Base-by-base conservation (phyloP, 2,888 invertebrate species). In the Lymantria monacha region DNA sequence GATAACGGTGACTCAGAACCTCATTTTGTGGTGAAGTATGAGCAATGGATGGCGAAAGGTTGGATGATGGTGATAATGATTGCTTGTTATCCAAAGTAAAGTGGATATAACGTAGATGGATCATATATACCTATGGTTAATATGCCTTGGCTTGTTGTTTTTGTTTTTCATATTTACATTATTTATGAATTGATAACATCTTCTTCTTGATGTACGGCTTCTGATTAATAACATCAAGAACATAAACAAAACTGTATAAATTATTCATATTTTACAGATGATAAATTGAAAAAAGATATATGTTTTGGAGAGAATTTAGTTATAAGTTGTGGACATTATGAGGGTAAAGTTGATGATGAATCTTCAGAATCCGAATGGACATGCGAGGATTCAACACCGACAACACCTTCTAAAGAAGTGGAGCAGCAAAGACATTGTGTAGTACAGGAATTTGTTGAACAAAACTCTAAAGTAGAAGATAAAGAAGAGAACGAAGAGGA, bases 231-330 rank as follows among this genome's bases (percentile, higher is more conserved):
- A n/a, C n/a, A n/a, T n/a, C n/a, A n/a, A n/a, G n/a, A n/a, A 22
- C 5, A 3, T 22, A 22, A 22, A 22, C 22, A 22, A 22, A 22
- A 22, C 22, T 22, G 22, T 22, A 42, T 31, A 13, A 36, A 38
- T 15, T 43, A 22, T 31, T 22, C 7, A 44, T 11, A 8, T 44
- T 30, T 38, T 9, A 47, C 63, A 93, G 93, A 93, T 70, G 85
- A 91, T 41, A 70, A 76, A 33, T 60, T 91, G 31, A 92, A 92
- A 64, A 74, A 87, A 59, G 76, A 89, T 58, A 61, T 93, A 62
- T 85, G 91, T 63, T 93, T 93, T 69, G 85, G 85, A 22, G 93
- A 93, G 79, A 86, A 87, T 7, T 72, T 93, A 43, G 66, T 93
- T 45, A 82, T 93, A 46, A 92, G 93, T 68, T 92, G 90, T 61